Percentiles rank a stretch among this genome's conserved stretches.
Conservation (phyloP, 2,888 invertebrate genomes). For the Nephrotoma guestfalica region DNA sequence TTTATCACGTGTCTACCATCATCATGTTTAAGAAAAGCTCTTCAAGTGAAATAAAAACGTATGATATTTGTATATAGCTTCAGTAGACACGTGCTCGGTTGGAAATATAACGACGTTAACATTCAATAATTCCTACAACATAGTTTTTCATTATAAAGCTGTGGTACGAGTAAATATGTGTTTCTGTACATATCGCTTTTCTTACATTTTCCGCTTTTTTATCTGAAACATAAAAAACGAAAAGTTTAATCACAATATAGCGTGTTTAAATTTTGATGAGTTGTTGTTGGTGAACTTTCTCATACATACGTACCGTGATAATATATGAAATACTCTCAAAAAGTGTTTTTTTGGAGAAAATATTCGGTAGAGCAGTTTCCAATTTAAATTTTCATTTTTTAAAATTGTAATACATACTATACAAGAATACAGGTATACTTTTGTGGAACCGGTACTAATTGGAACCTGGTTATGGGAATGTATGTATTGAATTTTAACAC, state of each 20-base stretch:
- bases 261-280: not conserved
- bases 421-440: too few species aligned
- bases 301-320: not conserved
- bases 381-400: too few species aligned
- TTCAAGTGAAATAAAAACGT: not conserved
- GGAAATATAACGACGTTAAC: not conserved
- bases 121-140: not conserved
- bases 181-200: not conserved
- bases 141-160: not conserved
- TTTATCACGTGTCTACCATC: not conserved
- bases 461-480: too few species aligned
- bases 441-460: too few species aligned
- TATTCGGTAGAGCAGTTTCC: too few species aligned
- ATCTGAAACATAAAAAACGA: not conserved
- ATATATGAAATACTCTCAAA: too few species aligned
- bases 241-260: not conserved
- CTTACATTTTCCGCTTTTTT: not conserved
- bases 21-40: not conserved
- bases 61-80: not conserved
- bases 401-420: too few species aligned
- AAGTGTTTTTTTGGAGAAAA: too few species aligned
- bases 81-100: not conserved
- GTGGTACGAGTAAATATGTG: not conserved
- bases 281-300: not conserved
- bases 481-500: too few species aligned